These are phyloP conservation scores for Microtus richardsoni DNA, from an alignment of 2,113 vertebrate genomes.

Conservation along the genomic window DNA sequence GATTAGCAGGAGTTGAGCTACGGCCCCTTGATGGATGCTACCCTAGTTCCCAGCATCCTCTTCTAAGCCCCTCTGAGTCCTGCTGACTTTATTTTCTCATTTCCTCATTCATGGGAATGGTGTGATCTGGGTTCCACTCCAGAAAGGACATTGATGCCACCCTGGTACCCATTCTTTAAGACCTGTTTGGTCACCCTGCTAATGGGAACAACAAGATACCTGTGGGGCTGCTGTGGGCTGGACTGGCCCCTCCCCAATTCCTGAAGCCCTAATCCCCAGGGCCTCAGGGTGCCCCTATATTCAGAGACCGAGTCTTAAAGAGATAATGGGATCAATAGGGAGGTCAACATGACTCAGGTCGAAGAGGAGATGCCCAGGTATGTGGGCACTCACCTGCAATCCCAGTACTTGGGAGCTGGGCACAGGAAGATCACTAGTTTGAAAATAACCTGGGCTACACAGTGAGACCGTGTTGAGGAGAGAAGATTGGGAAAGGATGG, in stretches of 20 bases:
- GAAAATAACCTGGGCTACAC: too few relatives aligned
- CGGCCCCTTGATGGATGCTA: accelerated
- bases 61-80: neutral
- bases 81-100: too few relatives aligned
- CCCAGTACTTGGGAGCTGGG: neutral
- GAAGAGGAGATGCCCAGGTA: neutral
- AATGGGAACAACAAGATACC: too few relatives aligned
- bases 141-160: neutral
- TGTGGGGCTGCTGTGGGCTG: neutral
- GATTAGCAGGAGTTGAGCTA: neutral
- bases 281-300: neutral
- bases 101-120: neutral
- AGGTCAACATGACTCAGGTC: neutral
- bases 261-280: neutral
- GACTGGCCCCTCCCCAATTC: neutral
- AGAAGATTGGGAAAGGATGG: neutral
- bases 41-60: neutral
- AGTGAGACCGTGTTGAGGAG: neutral
- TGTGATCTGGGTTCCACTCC: neutral
- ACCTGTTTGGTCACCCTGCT: neutral
- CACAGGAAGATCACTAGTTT: neutral
- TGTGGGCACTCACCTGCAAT: too few relatives aligned
- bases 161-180: neutral
- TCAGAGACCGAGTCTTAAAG: neutral
- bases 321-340: neutral